Evolutionary conservation across 2,888 invertebrate species (phyloP).

Genomic region (Meta bourneti): DNA sequence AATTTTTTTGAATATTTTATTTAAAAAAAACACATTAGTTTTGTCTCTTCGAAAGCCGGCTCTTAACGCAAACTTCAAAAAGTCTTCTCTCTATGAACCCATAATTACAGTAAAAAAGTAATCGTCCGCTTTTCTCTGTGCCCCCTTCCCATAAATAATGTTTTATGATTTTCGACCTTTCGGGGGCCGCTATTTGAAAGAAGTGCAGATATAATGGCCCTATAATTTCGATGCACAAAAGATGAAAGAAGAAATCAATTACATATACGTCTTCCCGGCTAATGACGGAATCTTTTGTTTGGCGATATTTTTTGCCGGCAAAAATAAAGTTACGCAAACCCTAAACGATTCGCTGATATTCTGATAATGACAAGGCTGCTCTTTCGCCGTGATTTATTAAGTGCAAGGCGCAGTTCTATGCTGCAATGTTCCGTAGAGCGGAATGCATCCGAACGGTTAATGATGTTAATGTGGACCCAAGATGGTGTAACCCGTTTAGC

Average conservation of each 20-base stretch:
- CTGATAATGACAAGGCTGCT: constrained; percentile 61
- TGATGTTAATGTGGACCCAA: constrained; percentile 32
- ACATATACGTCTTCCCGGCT: constrained; percentile 44
- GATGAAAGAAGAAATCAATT: constrained; percentile 60
- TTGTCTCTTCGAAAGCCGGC: too few relatives aligned
- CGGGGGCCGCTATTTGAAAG: constrained; percentile 29
- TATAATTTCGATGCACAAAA: constrained; percentile 48
- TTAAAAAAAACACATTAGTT: too few relatives aligned
- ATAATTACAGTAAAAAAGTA: too few relatives aligned
- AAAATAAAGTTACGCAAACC: constrained; percentile 54
- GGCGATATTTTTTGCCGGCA: neutral
- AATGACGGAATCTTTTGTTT: constrained; percentile 60
- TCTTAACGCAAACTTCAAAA: too few relatives aligned
- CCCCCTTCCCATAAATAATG: constrained; percentile 42
- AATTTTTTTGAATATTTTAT: too few relatives aligned
- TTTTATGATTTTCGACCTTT: constrained; percentile 57
- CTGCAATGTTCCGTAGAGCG: constrained; percentile 37
- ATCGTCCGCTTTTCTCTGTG: too few relatives aligned
- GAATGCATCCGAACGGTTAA: constrained; percentile 45
- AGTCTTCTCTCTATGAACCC: too few relatives aligned
- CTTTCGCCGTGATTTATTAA: constrained; percentile 50
- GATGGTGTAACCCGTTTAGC: constrained; percentile 35
- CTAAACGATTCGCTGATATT: constrained; percentile 39
- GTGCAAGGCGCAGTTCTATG: constrained; percentile 27
- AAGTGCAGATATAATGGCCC: constrained; percentile 46